phyloP scores from a whole-genome alignment of 2,797 vertebrate genomes.

The Lerista edwardsae region DNA sequence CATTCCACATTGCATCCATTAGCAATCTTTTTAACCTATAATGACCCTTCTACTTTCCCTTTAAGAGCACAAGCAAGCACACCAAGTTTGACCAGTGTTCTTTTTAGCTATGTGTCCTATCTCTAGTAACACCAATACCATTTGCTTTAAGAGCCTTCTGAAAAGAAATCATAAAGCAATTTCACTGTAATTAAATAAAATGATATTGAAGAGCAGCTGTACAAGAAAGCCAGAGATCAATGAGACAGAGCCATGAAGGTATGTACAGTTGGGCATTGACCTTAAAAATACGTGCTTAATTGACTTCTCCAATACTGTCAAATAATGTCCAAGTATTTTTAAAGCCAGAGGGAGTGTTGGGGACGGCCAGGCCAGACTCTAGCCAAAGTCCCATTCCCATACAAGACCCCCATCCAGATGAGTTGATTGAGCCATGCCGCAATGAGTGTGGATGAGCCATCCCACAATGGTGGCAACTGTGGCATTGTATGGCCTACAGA shows the following conservation, averaged over 20 bases:
- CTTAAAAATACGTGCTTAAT: no score
- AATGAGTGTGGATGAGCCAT: no score
- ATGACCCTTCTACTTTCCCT: slow-evolving; percentile 28
- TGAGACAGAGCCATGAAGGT: not conserved
- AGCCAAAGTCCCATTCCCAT: no score
- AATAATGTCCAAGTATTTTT: no score
- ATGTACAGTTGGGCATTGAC: not conserved
- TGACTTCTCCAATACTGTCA: no score
- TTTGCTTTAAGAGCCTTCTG: not conserved
- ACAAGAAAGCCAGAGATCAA: not conserved
- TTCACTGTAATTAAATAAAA: not conserved
- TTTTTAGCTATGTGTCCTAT: not conserved
- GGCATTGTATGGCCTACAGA: no score
- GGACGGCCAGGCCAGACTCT: no score
- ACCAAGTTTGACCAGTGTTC: not conserved
- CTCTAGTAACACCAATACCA: not conserved
- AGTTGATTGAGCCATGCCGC: no score
- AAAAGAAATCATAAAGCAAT: not conserved
- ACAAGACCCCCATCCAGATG: no score
- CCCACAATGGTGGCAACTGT: no score
- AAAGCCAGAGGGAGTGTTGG: no score
- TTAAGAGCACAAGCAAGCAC: slow-evolving; percentile 8
- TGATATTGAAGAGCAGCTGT: not conserved
- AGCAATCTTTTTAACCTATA: slow-evolving; percentile 38
- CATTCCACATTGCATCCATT: slow-evolving; percentile 29